phyloP scores from a whole-genome alignment of 2,888 invertebrate genomes.

The Drosophila subquinaria region DNA sequence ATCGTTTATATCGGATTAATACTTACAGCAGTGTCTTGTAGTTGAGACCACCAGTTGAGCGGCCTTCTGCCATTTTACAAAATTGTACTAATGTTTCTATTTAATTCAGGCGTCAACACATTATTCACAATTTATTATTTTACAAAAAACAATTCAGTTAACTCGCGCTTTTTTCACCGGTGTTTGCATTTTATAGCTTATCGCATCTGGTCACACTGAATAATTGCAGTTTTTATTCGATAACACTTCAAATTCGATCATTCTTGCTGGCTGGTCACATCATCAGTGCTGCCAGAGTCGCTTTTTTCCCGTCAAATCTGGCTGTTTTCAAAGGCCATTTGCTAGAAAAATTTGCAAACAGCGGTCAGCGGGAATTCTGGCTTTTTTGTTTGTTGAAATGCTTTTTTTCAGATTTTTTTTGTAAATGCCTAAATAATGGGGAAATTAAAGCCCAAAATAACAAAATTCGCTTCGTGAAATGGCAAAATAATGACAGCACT shows the following conservation, averaged over 20 bases:
- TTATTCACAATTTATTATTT: background rate
- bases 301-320: too few species aligned
- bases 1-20: background rate
- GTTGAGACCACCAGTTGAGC: slow-evolving; percentile 36
- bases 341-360: too few species aligned
- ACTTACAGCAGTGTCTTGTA: slow-evolving; percentile 66
- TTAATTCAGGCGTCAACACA: slow-evolving; percentile 2
- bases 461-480: too few species aligned
- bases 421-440: too few species aligned
- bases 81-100: background rate
- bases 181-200: background rate
- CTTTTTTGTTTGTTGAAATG: too few species aligned
- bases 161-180: background rate
- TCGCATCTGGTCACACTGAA: background rate
- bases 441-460: too few species aligned
- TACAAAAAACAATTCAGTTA: background rate
- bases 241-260: background rate
- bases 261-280: background rate
- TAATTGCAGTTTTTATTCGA: background rate
- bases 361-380: too few species aligned
- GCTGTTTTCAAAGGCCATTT: too few species aligned
- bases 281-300: too few species aligned
- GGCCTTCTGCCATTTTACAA: slow-evolving; percentile 45
- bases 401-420: too few species aligned
- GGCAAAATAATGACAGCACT: too few species aligned